A percentile compares a stretch with the other conserved stretches of the same genome.
These are phyloP conservation scores for Paradisaea rubra DNA, from an alignment of 2,113 vertebrate genomes.

Conservation along the genomic window DNA sequence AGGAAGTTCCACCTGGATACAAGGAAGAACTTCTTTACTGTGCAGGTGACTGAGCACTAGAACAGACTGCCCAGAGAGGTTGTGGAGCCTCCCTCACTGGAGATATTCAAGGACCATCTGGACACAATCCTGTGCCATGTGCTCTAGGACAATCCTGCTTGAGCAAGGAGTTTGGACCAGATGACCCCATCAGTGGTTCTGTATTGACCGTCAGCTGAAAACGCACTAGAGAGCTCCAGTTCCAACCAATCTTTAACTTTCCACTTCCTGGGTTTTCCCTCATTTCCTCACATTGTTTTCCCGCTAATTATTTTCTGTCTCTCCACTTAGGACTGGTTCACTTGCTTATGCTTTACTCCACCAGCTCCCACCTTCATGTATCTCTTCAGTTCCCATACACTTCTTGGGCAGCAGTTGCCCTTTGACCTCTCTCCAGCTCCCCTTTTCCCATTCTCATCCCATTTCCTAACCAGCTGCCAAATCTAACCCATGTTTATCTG, in stretches of 20 bases:
- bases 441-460: not conserved
- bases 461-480: not conserved
- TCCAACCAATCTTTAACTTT: not conserved
- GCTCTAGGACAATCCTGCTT: not conserved
- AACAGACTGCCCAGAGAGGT: not conserved
- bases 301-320: not conserved
- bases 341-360: not conserved
- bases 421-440: not conserved
- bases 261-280: not conserved
- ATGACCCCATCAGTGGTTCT: not conserved
- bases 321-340: not conserved
- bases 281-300: conserved; percentile 11
- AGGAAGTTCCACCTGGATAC: not conserved
- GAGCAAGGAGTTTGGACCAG: not conserved
- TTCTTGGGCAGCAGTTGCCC: not conserved
- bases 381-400: not conserved
- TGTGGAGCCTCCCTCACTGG: not conserved
- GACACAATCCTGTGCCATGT: not conserved
- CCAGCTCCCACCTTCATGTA: not conserved
- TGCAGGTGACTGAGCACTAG: not conserved
- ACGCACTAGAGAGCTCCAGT: not conserved
- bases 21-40: not conserved
- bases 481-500: not conserved
- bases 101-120: not conserved
- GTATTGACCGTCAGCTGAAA: not conserved